Evolutionary conservation across 2,888 invertebrate species (phyloP).

Genomic region (Galerucella pusilla): DNA sequence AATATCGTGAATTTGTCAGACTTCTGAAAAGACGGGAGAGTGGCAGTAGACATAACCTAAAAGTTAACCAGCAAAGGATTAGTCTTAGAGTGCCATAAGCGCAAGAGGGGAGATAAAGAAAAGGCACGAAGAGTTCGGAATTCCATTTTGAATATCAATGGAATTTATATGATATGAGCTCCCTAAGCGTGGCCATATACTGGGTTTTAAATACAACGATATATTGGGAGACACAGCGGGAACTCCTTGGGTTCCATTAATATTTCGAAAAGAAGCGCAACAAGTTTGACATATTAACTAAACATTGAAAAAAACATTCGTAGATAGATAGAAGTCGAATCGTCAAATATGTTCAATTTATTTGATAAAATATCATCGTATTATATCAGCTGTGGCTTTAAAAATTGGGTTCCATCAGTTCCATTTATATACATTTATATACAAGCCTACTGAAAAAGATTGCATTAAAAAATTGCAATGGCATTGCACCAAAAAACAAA

Average conservation of each 20-base stretch:
- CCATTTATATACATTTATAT: no score
- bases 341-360: no score
- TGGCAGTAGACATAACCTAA: not conserved
- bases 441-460: no score
- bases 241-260: constrained; percentile 18
- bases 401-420: no score
- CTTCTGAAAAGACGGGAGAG: not conserved
- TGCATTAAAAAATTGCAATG: no score
- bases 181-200: constrained; percentile 26
- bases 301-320: constrained; percentile 3
- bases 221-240: constrained; percentile 24
- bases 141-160: constrained; percentile 33
- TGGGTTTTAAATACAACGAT: constrained; percentile 26
- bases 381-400: no score
- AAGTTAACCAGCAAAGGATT: constrained; percentile 30
- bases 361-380: no score
- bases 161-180: constrained; percentile 31
- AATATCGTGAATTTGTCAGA: no score
- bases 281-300: constrained; percentile 8
- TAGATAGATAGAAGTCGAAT: constrained; percentile 7
- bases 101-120: constrained; percentile 2
- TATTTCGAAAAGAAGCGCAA: constrained; percentile 15
- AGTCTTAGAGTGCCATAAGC: constrained; percentile 11
- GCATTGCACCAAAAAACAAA: no score
- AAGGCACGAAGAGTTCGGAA: constrained; percentile 23